Base-by-base conservation (phyloP, 2,797 vertebrate species). In the Sparus aurata region DNA sequence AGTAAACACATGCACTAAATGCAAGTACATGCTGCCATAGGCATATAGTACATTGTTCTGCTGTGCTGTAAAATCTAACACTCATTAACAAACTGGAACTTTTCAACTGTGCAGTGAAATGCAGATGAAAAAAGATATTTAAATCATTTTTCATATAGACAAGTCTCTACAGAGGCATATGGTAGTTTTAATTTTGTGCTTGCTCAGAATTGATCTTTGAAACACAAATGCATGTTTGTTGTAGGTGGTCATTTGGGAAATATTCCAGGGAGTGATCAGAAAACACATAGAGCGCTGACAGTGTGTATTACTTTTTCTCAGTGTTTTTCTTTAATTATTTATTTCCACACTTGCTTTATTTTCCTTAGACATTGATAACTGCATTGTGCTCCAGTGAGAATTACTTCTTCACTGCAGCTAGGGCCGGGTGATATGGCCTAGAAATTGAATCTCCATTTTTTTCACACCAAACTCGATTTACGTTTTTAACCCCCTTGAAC, bases 21-120 rank as follows among this genome's bases (percentile, higher is more conserved):
- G 55, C 30, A 80, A 67, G 54, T 61, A 71, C 25, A 61, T 67
- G 38, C 46, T 52, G n/a, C 49, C 60, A 15, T n/a, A 30, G 46
- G 71, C 23, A 25, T 25, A 25, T 0, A 38, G 18, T 43, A 38
- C 15, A 3, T n/a, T 55, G 1, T 43, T 7, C 61, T 16, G 55
- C 27, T 72, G 41, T 62, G 25, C 60, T 71, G 64, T 73, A 65
- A 18, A 63, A 55, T 71, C 47, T 38, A 57, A 25, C 3, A 8
- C 38, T 18, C 53, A 41, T 61, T 12, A 80, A 68, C 60, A 82
- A 43, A 64, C 63, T 50, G 43, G 58, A 43, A 53, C 23, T 67
- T 34, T 64, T 57, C 12, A 68, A 1, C 38, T 68, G 34, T 30
- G 43, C 62, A 30, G 11, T 27, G 30, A 30, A 22, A 43, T 71